A percentile compares a stretch with the other conserved stretches of the same genome.
These are phyloP conservation scores for Ophion obscuratus DNA, from an alignment of 2,888 invertebrate species.

Conservation along the genomic window DNA sequence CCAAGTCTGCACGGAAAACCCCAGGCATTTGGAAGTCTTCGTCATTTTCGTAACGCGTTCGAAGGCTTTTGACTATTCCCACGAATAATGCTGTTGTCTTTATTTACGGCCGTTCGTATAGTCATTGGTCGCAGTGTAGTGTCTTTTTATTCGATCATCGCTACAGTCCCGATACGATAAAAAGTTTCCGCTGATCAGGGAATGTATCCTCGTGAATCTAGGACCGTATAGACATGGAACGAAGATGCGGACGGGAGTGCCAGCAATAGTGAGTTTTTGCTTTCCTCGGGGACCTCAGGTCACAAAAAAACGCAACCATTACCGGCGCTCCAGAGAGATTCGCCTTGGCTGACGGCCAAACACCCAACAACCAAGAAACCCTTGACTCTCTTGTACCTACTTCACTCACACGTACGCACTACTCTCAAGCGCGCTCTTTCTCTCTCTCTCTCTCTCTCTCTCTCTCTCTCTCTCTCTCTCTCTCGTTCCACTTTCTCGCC, in stretches of 20 bases:
- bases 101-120: not conserved
- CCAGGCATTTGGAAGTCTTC: not conserved
- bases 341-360: slow-evolving; percentile 77
- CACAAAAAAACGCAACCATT: slow-evolving; percentile 74
- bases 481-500: slow-evolving; percentile 57
- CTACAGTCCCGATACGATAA: not conserved
- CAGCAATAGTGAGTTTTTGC: slow-evolving; percentile 53
- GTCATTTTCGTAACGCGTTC: not conserved
- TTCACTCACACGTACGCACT: slow-evolving; percentile 64
- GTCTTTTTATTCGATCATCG: slow-evolving; percentile 45
- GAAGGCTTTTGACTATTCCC: not conserved
- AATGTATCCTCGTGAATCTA: slow-evolving; percentile 18
- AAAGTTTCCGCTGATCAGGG: slow-evolving; percentile 32
- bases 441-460: slow-evolving; percentile 65
- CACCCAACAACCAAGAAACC: slow-evolving; percentile 77
- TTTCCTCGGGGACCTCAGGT: slow-evolving; percentile 63
- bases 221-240: slow-evolving; percentile 24
- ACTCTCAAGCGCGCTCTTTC: slow-evolving; percentile 62
- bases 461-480: slow-evolving; percentile 63
- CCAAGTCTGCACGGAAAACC: no score
- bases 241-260: slow-evolving; percentile 37
- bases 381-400: slow-evolving; percentile 71
- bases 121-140: not conserved
- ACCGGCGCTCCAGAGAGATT: slow-evolving; percentile 76
- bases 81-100: not conserved